Base-by-base conservation (phyloP, 1,140 invertebrate species). In the Medauroidea extradentata region DNA sequence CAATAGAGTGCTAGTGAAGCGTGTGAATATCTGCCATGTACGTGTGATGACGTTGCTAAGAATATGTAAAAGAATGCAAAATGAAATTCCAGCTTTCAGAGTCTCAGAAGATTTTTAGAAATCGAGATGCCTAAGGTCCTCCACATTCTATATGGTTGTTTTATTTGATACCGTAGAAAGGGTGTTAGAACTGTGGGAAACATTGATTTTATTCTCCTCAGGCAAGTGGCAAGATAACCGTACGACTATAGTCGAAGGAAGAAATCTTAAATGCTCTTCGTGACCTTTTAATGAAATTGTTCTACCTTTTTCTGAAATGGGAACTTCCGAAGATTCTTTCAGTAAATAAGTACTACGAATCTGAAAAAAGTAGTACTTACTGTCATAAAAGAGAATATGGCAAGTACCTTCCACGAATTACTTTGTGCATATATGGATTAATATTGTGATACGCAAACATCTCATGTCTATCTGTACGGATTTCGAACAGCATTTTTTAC, bases 1-100 rank as follows among this genome's bases (percentile, higher is more conserved):
- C 69, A 73, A 59, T 57, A 73, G 11, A 69, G 67, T 62, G 69
- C 67, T 0, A 69, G 63, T 55, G 61, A 74, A 42, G 69, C 73
- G 4, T 73, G 69, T 46, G 72, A 74, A 65, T 21, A 49, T 55
- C 56, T 76, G 18, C 73, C 73, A 11, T 11, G 50, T 25, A 41
- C 7, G 7, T 66, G 59, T 38, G 69, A 75, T 62, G 62, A 70
- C 29, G 53, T 75, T 21, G 58, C 63, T 11, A 24, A 67, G 39
- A 63, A 69, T 25, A 63, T 75, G 44, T 65, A 71, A 64, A 23
- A 43, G 3, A 75, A 71, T 59, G 46, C 53, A 44, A 74, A 75
- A 64, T 25, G 70, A 29, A 70, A 63, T 16, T 46, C n/a, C 56
- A 53, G 23, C 21, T 58, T 24, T 18, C n/a, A 25, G 49, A 58